A percentile compares a stretch with the other conserved stretches of the same genome.
These are phyloP conservation scores for Carterocephalus palaemon DNA, from an alignment of 2,888 invertebrate species.

Conservation along the genomic window DNA sequence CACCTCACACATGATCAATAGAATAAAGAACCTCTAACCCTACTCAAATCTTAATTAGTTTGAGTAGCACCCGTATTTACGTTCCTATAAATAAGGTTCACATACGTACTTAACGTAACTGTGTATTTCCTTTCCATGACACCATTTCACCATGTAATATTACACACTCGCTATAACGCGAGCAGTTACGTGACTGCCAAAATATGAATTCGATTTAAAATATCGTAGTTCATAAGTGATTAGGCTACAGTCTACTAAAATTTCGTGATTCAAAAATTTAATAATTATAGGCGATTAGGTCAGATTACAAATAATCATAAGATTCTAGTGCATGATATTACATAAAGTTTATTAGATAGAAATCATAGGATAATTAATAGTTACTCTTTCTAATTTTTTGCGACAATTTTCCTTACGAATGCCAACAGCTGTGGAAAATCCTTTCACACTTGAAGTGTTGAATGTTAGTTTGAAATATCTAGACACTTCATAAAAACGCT, in stretches of 20 bases:
- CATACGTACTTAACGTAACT: constrained; percentile 18
- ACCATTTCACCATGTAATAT: constrained; percentile 33
- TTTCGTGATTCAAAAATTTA: constrained; percentile 47
- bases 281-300: constrained; percentile 44
- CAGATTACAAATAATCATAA: constrained; percentile 37
- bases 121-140: constrained; percentile 61
- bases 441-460: too few relatives aligned
- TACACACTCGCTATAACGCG: constrained; percentile 34
- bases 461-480: too few relatives aligned
- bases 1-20: constrained; percentile 17
- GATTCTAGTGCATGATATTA: constrained; percentile 58
- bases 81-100: constrained; percentile 10
- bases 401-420: constrained; percentile 10
- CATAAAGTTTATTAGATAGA: constrained; percentile 49
- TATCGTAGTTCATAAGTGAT: constrained; percentile 63
- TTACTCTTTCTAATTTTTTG: constrained; percentile 13
- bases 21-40: constrained; percentile 1
- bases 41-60: not conserved
- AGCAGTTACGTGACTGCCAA: constrained; percentile 73
- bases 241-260: constrained; percentile 44
- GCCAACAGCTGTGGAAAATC: constrained; percentile 6
- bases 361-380: constrained; percentile 34
- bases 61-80: constrained; percentile 3
- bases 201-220: constrained; percentile 68
- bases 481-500: too few relatives aligned